Evolutionary conservation across 2,113 vertebrate species (phyloP), one percentile per base, ranked within the genome.

Genomic region (Trichomycterus rosablanca): DNA sequence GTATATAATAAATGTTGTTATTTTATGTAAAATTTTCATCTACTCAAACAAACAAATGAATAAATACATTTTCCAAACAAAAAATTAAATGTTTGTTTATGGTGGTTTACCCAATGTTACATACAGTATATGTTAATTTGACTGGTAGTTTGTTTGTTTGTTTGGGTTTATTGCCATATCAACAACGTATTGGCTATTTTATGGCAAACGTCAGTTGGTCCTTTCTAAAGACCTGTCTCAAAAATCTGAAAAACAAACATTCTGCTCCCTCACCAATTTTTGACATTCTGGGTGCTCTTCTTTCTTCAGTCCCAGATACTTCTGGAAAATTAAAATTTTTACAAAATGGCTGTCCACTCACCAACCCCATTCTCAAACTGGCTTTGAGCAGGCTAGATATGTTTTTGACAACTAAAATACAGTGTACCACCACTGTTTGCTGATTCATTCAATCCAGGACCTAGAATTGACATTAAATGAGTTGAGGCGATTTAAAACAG

Each of bases 291-390:
- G 5, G 16, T 4, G 32, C 3, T 14, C 48, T 67, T 20, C 70
- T 63, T 43, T 34, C 40, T 40, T 12, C 45, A 45, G 37, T 15
- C 37, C 26, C 1, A n/a, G 7, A 2, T 0, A 8, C 7, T 32
- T 42, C 12, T 26, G 22, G 19, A n/a, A 1, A 50, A 8, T 23
- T 50, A 16, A 66, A 28, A 45, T 2, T 0, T 22, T 54, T 46
- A 10, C 39, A 30, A 1, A 20, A 39, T 10, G 43, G 30, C n/a
- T 73, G 74, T 66, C 71, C 45, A 5, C 35, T 63, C 8, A 67
- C 72, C 23, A 51, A 20, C 14, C 8, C 49, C 28, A 37, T 67
- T 28, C 22, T 56, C 10, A 58, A 37, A 19, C 8, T 63, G 63
- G 24, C 26, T 30, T 49, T 59, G 16, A 50, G n/a, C 3, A 14